Conservation (phyloP, 1,140 invertebrate species). For the Lepidurus packardi region DNA sequence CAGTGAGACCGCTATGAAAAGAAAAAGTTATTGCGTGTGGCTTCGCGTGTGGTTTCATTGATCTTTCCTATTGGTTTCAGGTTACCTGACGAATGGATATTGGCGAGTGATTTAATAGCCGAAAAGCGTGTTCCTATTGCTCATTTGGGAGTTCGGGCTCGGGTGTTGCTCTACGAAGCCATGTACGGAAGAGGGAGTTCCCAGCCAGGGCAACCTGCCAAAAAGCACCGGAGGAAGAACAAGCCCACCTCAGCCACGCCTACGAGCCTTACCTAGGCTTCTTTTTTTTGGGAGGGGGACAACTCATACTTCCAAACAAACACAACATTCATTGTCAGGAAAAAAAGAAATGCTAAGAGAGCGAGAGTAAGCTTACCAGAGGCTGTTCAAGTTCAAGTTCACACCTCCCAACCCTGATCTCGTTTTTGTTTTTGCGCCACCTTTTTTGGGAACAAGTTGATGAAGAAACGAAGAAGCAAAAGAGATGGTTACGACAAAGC, state of each 20-base stretch:
- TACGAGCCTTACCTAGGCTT: background rate
- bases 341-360: background rate
- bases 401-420: slow-evolving; percentile 15
- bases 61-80: slow-evolving; percentile 44
- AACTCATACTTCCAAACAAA: background rate
- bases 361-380: background rate
- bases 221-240: background rate
- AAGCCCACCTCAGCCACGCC: background rate
- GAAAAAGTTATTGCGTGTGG: background rate
- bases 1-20: no score
- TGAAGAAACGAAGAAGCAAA: background rate
- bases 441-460: background rate
- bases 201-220: slow-evolving; percentile 3
- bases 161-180: background rate
- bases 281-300: background rate
- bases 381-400: background rate
- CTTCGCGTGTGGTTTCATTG: background rate
- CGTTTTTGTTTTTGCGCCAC: background rate
- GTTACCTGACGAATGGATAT: slow-evolving; percentile 57
- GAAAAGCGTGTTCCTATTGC: slow-evolving; percentile 8
- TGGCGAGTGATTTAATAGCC: slow-evolving; percentile 49
- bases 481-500: background rate
- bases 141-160: background rate
- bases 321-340: background rate
- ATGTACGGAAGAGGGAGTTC: background rate